Evolutionary conservation across 2,888 invertebrate species (phyloP), one percentile per base, ranked within the genome.

Genomic region (Sepiola atlantica): DNA sequence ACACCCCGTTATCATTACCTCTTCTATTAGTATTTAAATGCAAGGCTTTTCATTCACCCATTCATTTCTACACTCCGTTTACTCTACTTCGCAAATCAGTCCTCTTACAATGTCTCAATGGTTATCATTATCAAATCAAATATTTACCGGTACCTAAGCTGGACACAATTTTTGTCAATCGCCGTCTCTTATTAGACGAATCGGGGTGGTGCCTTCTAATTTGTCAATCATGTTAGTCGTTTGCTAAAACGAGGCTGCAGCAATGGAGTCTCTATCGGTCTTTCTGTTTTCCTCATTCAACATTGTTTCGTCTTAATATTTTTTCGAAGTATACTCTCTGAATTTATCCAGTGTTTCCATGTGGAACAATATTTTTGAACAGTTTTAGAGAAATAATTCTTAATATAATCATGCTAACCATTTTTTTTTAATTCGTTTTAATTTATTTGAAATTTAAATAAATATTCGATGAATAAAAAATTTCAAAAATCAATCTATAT

Each of bases 71-170:
- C n/a, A 77, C 77, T n/a, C 77, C 32, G 4, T 77, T 45, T 77
- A 77, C 77, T 77, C 2, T 32, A 77, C 77, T 77, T 77, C 16
- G 77, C 77, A 32, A 77, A 77, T 77, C n/a, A 77, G 14, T 32
- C 77, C 77, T 77, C 16, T 77, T n/a, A 14, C 32, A 77, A n/a
- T 16, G 77, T n/a, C n/a, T 77, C 77, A 77, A 77, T 77, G n/a
- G 77, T 77, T 77, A n/a, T 77, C 77, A 77, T 77, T 77, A 77
- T 77, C 77, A 77, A 77, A 77, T 77, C 77, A 77, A n/a, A 77
- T 77, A 77, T 77, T 77, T 77, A 77, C 77, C 21, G 77, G n/a
- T 77, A n/a, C 77, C 77, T n/a, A 18, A 77, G 77, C 32, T 32
- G 77, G 77, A n/a, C n/a, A n/a, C 77, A 77, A 77, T 77, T 77